Conservation (phyloP, 1,140 invertebrate genomes). For the Drosophila rhopaloa region DNA sequence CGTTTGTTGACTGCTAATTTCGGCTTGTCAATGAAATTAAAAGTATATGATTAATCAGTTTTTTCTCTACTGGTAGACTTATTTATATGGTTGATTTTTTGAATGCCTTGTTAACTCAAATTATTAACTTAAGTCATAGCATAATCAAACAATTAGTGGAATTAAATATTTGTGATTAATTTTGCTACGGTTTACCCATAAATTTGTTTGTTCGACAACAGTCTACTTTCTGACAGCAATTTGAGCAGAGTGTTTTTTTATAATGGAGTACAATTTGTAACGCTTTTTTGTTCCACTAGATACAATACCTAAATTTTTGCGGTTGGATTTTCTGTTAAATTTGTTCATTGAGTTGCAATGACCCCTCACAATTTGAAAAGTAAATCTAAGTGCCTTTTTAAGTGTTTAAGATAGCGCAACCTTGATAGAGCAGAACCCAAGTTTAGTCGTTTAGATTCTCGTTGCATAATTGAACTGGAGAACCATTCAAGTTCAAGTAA, state of each 20-base stretch:
- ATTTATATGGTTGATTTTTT: neutral
- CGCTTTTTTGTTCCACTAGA: neutral
- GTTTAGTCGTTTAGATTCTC: neutral
- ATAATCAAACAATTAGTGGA: conserved; percentile 11
- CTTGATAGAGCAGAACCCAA: neutral
- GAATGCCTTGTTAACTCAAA: neutral
- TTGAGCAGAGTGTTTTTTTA: neutral
- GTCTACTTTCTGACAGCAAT: neutral
- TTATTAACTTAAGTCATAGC: neutral
- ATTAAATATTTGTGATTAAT: conserved; percentile 2
- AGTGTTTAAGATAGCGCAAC: neutral
- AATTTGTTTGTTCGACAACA: neutral
- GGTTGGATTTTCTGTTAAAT: neutral
- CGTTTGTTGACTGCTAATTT: conserved; percentile 56
- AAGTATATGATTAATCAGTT: conserved; percentile 35
- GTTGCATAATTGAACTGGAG: conserved; percentile 51
- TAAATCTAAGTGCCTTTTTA: neutral
- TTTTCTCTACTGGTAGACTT: conserved; percentile 8
- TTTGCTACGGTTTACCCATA: neutral
- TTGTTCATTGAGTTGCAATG: neutral
- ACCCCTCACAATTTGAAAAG: neutral
- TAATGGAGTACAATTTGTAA: neutral
- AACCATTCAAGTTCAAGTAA: conserved; percentile 40
- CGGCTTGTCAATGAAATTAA: conserved; percentile 55
- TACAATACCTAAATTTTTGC: neutral